Evolutionary conservation across 2,888 invertebrate species (phyloP).

Genomic region (Hipparchia semele): DNA sequence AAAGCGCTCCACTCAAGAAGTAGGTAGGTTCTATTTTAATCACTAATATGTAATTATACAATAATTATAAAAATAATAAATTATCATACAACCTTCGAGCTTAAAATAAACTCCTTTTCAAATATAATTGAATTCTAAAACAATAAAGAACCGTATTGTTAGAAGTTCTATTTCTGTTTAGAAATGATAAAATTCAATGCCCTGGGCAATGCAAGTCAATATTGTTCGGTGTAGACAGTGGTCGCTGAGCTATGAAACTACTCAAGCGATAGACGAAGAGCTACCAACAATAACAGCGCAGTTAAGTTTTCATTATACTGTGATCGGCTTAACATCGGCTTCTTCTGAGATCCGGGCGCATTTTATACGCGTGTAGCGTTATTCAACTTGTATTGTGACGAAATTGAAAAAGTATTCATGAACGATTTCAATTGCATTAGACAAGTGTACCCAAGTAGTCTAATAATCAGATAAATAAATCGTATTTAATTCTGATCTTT

Average conservation of each 20-base stretch:
- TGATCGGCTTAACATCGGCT: neutral
- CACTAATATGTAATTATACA: no score
- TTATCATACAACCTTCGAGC: no score
- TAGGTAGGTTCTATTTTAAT: no score
- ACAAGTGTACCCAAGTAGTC: no score
- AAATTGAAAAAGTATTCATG: neutral
- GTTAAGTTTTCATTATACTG: neutral
- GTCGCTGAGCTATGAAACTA: conserved; percentile 20
- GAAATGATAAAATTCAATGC: conserved; percentile 32
- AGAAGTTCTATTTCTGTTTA: conserved; percentile 28
- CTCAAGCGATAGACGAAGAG: conserved; percentile 15
- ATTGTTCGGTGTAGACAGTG: conserved; percentile 28
- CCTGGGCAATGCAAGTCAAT: conserved; percentile 26
- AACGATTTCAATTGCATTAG: neutral
- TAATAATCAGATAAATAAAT: no score
- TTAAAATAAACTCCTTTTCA: neutral
- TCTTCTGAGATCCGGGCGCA: neutral
- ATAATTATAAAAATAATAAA: no score
- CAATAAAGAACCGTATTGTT: conserved; percentile 23
- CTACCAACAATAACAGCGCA: neutral
- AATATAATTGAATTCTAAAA: conserved; percentile 7
- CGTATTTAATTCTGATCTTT: no score
- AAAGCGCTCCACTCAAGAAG: no score
- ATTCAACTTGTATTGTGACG: neutral
- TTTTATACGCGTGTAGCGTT: neutral